These are phyloP conservation scores for Schizotus pectinicornis DNA, from an alignment of 2,888 invertebrate species.

Conservation along the genomic window DNA sequence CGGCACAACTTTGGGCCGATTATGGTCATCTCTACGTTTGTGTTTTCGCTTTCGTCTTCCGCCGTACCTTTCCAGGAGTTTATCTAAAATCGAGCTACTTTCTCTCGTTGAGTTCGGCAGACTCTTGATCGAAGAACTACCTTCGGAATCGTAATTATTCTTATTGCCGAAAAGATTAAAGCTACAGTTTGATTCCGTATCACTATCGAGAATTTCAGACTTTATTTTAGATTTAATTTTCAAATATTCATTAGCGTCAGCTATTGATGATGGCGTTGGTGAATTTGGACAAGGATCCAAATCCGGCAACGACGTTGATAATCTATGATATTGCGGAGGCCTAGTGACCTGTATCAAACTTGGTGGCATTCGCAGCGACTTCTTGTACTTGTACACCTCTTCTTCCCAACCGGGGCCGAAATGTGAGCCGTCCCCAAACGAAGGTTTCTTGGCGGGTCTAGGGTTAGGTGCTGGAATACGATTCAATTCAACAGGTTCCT, in stretches of 20 bases:
- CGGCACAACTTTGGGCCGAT: constrained; percentile 63
- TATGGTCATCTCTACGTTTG: constrained; percentile 64
- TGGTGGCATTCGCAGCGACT: constrained; percentile 81
- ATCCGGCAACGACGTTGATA: constrained; percentile 79
- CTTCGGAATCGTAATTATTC: constrained; percentile 70
- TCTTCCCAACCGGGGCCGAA: constrained; percentile 84
- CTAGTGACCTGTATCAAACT: constrained; percentile 80
- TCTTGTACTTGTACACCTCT: constrained; percentile 81
- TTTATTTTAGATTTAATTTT: constrained; percentile 49
- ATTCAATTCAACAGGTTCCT: constrained; percentile 25
- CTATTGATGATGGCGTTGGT: constrained; percentile 70
- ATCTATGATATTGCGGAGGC: constrained; percentile 70
- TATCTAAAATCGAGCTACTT: constrained; percentile 67
- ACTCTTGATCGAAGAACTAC: constrained; percentile 72
- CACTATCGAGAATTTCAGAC: constrained; percentile 62
- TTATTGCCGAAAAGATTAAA: constrained; percentile 61
- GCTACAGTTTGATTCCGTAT: constrained; percentile 72
- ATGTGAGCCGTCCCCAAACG: constrained; percentile 73
- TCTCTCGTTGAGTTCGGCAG: constrained; percentile 59
- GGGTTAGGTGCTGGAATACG: constrained; percentile 45
- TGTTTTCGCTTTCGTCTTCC: constrained; percentile 62
- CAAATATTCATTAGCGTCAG: constrained; percentile 58
- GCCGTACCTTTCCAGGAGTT: constrained; percentile 71
- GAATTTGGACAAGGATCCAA: constrained; percentile 76
- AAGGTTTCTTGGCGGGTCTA: constrained; percentile 62